Evolutionary conservation across 1,140 invertebrate genomes (phyloP).

Genomic region (Camponotus pennsylvanicus): DNA sequence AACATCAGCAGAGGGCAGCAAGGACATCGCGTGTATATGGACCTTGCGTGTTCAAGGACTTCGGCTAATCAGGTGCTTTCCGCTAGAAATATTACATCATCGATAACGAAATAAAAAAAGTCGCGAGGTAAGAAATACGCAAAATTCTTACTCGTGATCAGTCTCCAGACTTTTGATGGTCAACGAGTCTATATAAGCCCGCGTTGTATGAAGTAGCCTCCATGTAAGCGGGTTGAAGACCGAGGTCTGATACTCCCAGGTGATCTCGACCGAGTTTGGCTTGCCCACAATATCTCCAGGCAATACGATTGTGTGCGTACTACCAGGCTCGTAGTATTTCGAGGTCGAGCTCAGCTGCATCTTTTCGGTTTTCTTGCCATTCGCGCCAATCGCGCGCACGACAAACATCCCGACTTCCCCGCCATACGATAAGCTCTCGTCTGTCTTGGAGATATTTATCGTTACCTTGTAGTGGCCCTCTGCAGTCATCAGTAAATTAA

Average conservation of each 20-base stretch:
- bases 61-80: neutral
- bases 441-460: slow-evolving; percentile 91
- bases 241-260: slow-evolving; percentile 92
- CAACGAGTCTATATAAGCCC: slow-evolving; percentile 90
- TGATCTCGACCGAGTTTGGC: slow-evolving; percentile 89
- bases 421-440: slow-evolving; percentile 90
- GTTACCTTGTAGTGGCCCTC: slow-evolving; percentile 92
- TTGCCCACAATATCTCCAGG: slow-evolving; percentile 89
- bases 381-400: slow-evolving; percentile 89
- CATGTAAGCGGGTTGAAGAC: slow-evolving; percentile 94
- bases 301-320: slow-evolving; percentile 89
- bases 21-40: too few species aligned
- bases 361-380: slow-evolving; percentile 87
- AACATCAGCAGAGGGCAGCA: too few species aligned
- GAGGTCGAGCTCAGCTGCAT: slow-evolving; percentile 87
- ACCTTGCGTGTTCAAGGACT: too few species aligned
- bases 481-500: slow-evolving; percentile 81
- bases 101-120: too few species aligned
- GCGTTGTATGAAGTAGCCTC: slow-evolving; percentile 91
- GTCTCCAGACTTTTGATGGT: slow-evolving; percentile 90
- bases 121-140: neutral
- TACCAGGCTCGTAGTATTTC: slow-evolving; percentile 91
- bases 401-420: slow-evolving; percentile 92
- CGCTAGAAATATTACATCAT: neutral
- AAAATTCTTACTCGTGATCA: slow-evolving; percentile 86